Conservation (phyloP, 2,797 vertebrate species). For the Heteromormyrus szaboi region DNA sequence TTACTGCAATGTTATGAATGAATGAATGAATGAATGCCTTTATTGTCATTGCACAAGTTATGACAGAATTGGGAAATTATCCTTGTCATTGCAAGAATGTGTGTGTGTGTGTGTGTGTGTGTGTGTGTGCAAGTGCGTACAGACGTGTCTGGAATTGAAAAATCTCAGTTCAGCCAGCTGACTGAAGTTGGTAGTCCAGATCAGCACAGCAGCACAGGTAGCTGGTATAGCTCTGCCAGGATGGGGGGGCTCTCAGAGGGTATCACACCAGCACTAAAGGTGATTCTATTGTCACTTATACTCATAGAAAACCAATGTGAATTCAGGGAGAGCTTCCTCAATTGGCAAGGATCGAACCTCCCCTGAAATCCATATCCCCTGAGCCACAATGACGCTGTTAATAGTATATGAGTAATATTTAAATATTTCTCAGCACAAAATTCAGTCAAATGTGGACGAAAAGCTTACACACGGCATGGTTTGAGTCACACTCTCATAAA, state of each 20-base stretch:
- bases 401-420: background rate
- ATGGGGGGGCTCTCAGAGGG: background rate
- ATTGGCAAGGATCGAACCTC: background rate
- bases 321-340: background rate
- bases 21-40: background rate
- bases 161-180: background rate
- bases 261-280: background rate
- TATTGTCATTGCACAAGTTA: background rate
- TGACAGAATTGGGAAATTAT: background rate
- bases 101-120: too few relatives aligned
- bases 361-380: background rate
- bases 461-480: background rate
- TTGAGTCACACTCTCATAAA: background rate
- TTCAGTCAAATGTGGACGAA: background rate
- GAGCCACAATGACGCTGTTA: background rate
- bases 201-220: background rate
- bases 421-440: background rate
- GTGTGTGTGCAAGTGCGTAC: background rate
- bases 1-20: background rate
- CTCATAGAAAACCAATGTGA: background rate
- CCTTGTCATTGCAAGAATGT: background rate
- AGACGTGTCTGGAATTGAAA: background rate
- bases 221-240: background rate
- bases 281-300: background rate
- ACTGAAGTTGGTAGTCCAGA: background rate